phyloP scores from a whole-genome alignment of 1,140 invertebrate species.

The Oreohelix idahoensis region DNA sequence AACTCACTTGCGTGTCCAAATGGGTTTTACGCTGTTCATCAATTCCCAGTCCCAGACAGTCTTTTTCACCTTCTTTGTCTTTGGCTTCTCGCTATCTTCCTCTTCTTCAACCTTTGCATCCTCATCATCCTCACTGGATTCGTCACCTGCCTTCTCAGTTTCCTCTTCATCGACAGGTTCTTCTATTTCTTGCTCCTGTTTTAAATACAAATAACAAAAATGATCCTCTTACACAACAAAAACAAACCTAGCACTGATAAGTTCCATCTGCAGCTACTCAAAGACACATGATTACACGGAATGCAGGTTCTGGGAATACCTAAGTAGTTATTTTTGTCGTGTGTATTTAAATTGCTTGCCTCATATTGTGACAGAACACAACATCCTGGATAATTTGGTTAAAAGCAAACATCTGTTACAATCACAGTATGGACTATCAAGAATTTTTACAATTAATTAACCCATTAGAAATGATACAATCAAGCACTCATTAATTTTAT shows the following conservation, averaged over 20 bases:
- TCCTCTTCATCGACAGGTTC: constrained; percentile 74
- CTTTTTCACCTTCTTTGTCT: constrained; percentile 94
- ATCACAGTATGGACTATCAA: too few relatives aligned
- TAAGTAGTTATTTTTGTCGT: too few relatives aligned
- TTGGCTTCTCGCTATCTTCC: constrained; percentile 79
- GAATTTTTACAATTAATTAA: too few relatives aligned
- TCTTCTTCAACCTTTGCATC: constrained; percentile 75
- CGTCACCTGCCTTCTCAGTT: constrained; percentile 73
- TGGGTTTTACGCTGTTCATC: constrained; percentile 96
- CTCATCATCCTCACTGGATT: constrained; percentile 73
- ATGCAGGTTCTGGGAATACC: too few relatives aligned
- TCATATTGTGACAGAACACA: too few relatives aligned
- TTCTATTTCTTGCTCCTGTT: constrained; percentile 77
- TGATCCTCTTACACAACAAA: background rate
- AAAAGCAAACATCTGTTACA: too few relatives aligned
- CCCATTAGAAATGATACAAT: too few relatives aligned
- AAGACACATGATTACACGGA: too few relatives aligned
- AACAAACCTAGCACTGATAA: constrained; percentile 2
- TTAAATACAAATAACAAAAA: constrained; percentile 61
- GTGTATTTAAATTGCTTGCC: too few relatives aligned
- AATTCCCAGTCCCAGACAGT: constrained; percentile 99
- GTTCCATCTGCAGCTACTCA: too few relatives aligned
- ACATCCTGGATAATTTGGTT: too few relatives aligned
- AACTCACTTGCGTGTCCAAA: constrained; percentile 93
- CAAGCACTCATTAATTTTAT: too few relatives aligned